Evolutionary conservation across 2,888 invertebrate genomes (phyloP).

Genomic region (Melanostoma mellinum): DNA sequence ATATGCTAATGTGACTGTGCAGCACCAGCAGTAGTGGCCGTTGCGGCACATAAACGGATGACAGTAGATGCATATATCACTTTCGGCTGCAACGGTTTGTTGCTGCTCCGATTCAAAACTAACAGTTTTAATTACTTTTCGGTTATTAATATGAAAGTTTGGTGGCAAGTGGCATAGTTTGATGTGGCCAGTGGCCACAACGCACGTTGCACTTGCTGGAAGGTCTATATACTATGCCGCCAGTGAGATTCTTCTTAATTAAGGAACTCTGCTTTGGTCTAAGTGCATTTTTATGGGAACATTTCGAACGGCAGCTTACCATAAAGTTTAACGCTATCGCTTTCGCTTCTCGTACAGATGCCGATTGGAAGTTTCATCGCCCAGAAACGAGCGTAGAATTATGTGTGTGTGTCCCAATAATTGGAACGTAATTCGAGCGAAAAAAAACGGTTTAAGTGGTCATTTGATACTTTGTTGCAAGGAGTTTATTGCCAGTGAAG

Average conservation of each 20-base stretch:
- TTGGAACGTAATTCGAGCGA: slow-evolving; percentile 16
- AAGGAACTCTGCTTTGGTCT: slow-evolving; percentile 58
- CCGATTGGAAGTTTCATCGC: slow-evolving; percentile 10
- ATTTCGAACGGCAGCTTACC: slow-evolving; percentile 45
- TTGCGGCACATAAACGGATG: slow-evolving; percentile 43
- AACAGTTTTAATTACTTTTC: slow-evolving; percentile 67
- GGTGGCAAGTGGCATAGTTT: no score
- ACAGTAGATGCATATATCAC: slow-evolving; percentile 66
- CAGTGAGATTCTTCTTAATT: slow-evolving; percentile 63
- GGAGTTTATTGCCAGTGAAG: slow-evolving; percentile 7
- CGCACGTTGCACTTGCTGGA: background rate
- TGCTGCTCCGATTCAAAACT: slow-evolving; percentile 68
- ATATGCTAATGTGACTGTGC: slow-evolving; percentile 62
- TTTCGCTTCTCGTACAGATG: background rate
- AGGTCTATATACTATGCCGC: slow-evolving; percentile 16
- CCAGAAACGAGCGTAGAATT: background rate
- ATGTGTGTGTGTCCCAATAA: slow-evolving; percentile 1
- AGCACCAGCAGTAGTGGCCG: background rate
- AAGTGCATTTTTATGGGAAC: slow-evolving; percentile 70
- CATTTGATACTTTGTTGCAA: slow-evolving; percentile 20
- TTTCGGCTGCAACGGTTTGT: slow-evolving; percentile 46
- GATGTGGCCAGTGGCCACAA: background rate
- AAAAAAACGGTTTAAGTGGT: background rate
- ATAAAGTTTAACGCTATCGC: slow-evolving; percentile 52
- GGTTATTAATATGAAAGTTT: slow-evolving; percentile 66